These are phyloP conservation scores for Aromia moschata DNA, from an alignment of 2,888 invertebrate genomes.

Conservation along the genomic window DNA sequence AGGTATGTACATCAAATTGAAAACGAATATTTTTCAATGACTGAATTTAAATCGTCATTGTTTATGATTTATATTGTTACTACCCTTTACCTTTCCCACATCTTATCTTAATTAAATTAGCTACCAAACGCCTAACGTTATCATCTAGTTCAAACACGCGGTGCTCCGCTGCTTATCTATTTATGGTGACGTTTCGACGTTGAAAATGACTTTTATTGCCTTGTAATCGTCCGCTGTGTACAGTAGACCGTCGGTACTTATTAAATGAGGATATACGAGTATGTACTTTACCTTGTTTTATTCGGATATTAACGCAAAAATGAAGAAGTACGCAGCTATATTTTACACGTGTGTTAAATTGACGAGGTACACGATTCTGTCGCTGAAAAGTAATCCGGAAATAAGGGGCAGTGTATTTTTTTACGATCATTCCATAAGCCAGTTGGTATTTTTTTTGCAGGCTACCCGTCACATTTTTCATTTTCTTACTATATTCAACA, in stretches of 20 bases:
- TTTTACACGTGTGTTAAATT: not conserved
- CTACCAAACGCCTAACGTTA: too few species aligned
- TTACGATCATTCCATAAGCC: not conserved
- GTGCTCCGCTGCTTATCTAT: not conserved
- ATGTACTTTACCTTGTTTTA: too few species aligned
- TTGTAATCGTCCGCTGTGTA: not conserved
- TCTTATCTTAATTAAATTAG: too few species aligned
- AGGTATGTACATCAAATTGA: too few species aligned
- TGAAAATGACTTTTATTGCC: not conserved
- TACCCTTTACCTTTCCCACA: too few species aligned
- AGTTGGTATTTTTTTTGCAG: not conserved
- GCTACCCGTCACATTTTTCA: not conserved
- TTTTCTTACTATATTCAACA: not conserved
- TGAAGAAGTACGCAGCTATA: too few species aligned
- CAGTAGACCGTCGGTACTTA: not conserved
- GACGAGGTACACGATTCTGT: not conserved
- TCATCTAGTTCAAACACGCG: not conserved
- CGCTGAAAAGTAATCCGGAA: not conserved
- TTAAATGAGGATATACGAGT: too few species aligned
- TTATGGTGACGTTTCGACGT: not conserved
- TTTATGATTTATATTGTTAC: too few species aligned
- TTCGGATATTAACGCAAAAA: too few species aligned
- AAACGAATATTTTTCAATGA: too few species aligned
- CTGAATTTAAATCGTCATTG: too few species aligned
- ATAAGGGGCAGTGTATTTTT: not conserved